Base-by-base conservation (phyloP, 92 coral and sea anemone genomes). In the Siderastrea siderea region DNA sequence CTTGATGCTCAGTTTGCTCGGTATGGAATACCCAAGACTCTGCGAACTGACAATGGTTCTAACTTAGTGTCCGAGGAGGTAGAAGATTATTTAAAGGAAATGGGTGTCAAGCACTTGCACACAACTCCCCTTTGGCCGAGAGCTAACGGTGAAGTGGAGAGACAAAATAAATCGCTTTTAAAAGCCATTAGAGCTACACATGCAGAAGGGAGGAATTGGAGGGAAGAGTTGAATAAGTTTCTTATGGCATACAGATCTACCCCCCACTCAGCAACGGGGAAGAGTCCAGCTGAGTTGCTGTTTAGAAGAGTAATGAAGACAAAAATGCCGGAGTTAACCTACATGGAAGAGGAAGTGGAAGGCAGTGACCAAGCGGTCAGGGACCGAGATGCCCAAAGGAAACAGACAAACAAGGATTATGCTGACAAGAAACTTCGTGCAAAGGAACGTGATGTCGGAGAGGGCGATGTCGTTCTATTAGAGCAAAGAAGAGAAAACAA, bases 91-190 rank as follows among this genome's bases (percentile, higher is more conserved):
- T 67, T 50, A 65, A 80, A 68, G 47, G 93, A 67, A 74, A 54
- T 78, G 55, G 69, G 57, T 13, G 46, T 46, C 17, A 14, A 61
- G 11, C 90, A 85, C 76, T 51, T 66, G 69, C 46, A 74, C 66
- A 89, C 88, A 19, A 89, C 88, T 45, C 92, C 92, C 8, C 75
- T 76, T 54, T 89, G 88, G 84, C 88, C 92, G 12, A 75, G 88
- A 45, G 93, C 93, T 10, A 90, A 90, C n/a, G 87, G 87, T 15
- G 90, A 90, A 86, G 94, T 91, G 7, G 91, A 91, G 46, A 75
- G 94, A 11, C 91, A 81, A 15, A 91, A 91, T 38, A 86, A 85
- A 7, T 82, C 85, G 26, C 62, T 87, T 45, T 79, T 91, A 64
- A 90, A 90, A 54, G 64, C 84, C 43, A 66, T 80, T 72, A 91